phyloP scores from a whole-genome alignment of 2,888 invertebrate species.

The Trilocha varians region DNA sequence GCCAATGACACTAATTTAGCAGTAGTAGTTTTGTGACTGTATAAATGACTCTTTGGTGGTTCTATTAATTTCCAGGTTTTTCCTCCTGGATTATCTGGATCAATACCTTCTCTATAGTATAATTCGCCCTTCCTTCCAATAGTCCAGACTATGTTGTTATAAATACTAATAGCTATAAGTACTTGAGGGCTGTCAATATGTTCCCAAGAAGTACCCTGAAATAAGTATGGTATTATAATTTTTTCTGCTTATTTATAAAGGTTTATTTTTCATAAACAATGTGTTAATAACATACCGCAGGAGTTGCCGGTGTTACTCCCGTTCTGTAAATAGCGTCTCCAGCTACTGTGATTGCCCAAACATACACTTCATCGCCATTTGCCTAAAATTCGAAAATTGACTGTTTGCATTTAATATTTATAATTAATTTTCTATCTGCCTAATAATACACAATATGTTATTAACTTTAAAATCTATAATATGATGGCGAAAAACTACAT shows the following conservation, averaged over 20 bases:
- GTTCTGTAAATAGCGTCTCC: constrained; percentile 89
- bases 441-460: too few relatives aligned
- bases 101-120: constrained; percentile 85
- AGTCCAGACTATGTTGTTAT: constrained; percentile 86
- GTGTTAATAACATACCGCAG: constrained; percentile 81
- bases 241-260: background rate
- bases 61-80: constrained; percentile 87
- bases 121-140: constrained; percentile 89
- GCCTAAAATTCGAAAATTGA: constrained; percentile 26
- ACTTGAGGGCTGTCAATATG: constrained; percentile 88
- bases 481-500: background rate
- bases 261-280: too few relatives aligned
- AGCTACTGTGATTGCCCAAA: constrained; percentile 90
- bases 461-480: too few relatives aligned
- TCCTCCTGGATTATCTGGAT: constrained; percentile 76
- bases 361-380: constrained; percentile 62
- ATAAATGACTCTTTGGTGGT: constrained; percentile 55
- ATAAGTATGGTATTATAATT: background rate
- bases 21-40: constrained; percentile 46
- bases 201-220: constrained; percentile 85
- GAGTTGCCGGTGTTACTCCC: constrained; percentile 82
- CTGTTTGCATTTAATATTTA: background rate
- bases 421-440: background rate
- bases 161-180: constrained; percentile 80
- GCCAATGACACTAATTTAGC: constrained; percentile 85